Base-by-base conservation (phyloP, 2,888 invertebrate genomes). In the Teleogryllus oceanicus region DNA sequence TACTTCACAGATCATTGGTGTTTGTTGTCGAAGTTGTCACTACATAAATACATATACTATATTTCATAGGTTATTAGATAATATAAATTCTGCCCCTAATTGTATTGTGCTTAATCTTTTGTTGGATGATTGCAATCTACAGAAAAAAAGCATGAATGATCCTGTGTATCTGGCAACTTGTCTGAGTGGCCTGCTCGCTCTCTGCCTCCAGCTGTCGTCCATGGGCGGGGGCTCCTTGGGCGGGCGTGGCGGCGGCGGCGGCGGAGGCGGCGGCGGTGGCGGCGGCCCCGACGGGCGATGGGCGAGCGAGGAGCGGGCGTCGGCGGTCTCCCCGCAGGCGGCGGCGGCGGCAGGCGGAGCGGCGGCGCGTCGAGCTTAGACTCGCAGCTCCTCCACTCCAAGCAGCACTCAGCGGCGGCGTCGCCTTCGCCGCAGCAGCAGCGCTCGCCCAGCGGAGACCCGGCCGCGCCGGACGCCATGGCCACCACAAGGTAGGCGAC, bases 221-320 rank as follows among this genome's bases (percentile, higher is more conserved):
- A 84, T 84, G 76, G 83, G 84, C 85, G 84, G 83, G 86, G 83
- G 86, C 85, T 85, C 79, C 87, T 86, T 84, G 88, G 88, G 86
- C 87, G 88, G 83, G 76, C 83, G 84, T 85, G 84, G 83, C 86
- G 83, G 86, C 85, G 85, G 78, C 87, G 86, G 84, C 88, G 88
- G 86, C 87, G 85, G 85, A 79, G 85, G 85, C 84, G 84, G 83
- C 83, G 84, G 86, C 82, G 84, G 81, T 74, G 83, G 83, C 77
- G 78, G 76, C 37, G 74, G 77, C 74, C 74, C 81, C 80, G 81
- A 24, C 78, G 62, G 62, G 62, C 62, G 79, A 80, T 82, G 81
- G 82, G 79, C 80, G 82, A 82, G 80, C 80, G 83, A 81, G 83
- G 84, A 81, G 82, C 62, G 62, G 62, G 62, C 37, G 37, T 37